Conservation (phyloP, 2,888 invertebrate species). For the Nomada ruficornis region DNA sequence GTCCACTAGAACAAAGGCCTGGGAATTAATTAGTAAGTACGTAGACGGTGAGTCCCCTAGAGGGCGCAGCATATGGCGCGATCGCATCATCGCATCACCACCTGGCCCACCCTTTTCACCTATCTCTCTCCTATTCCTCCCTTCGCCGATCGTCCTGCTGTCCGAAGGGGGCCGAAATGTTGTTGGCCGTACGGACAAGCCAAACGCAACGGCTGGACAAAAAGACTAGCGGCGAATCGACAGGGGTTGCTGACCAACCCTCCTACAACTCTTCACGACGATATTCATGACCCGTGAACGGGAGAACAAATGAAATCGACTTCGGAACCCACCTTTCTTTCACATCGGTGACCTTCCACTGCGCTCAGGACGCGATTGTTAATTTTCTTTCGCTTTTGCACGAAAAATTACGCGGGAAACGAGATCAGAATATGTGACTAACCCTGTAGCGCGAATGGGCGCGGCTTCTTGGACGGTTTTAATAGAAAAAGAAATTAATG, state of each 20-base stretch:
- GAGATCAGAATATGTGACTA: neutral
- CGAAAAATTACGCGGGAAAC: neutral
- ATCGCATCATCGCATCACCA: conserved; percentile 82
- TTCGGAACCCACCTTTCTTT: neutral
- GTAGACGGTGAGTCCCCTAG: conserved; percentile 75
- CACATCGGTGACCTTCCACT: no score
- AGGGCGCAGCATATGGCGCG: conserved; percentile 81
- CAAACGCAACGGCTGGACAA: conserved; percentile 62
- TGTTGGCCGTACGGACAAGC: conserved; percentile 65
- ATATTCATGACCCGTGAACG: conserved; percentile 64
- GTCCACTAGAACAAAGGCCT: conserved; percentile 81
- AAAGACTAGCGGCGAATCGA: conserved; percentile 59
- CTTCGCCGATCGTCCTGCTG: conserved; percentile 44
- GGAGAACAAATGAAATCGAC: conserved; percentile 19
- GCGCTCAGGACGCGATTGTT: neutral
- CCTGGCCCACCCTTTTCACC: conserved; percentile 74
- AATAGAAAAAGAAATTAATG: conserved; percentile 16
- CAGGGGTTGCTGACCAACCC: conserved; percentile 56
- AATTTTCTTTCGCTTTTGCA: neutral
- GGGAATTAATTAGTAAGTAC: conserved; percentile 82
- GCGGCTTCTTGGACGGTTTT: conserved; percentile 2
- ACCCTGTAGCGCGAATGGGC: neutral
- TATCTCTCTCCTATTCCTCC: conserved; percentile 44
- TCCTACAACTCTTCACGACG: conserved; percentile 31
- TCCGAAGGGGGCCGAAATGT: conserved; percentile 67